Conservation (phyloP, 2,797 vertebrate genomes). For the Ataeniobius toweri region DNA sequence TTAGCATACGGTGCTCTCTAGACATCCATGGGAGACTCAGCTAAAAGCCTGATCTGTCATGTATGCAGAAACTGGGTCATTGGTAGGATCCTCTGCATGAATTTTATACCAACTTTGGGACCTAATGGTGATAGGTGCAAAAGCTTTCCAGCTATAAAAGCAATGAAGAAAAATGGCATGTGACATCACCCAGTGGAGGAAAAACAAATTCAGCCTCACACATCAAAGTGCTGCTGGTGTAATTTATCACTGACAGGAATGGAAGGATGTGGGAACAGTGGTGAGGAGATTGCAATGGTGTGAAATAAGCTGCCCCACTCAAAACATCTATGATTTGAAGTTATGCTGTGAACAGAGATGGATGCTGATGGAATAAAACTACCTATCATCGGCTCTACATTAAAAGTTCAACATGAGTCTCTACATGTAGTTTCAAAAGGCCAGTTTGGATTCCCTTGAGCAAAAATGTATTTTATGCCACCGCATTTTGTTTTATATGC, state of each 20-base stretch:
- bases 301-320: conserved; percentile 52
- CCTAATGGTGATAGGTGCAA: conserved; percentile 41
- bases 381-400: conserved; percentile 10
- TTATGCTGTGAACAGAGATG: conserved; percentile 2
- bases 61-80: conserved; percentile 41
- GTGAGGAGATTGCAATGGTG: conserved; percentile 30
- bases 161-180: conserved; percentile 61
- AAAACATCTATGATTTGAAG: conserved; percentile 47
- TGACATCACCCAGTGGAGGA: conserved; percentile 55
- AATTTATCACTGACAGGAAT: conserved; percentile 54
- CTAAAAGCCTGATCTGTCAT: conserved; percentile 59
- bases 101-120: conserved; percentile 41
- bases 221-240: conserved; percentile 53
- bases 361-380: conserved; percentile 33
- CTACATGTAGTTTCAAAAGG: not conserved
- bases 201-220: conserved; percentile 57
- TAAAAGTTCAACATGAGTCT: not conserved
- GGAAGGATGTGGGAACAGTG: conserved; percentile 13
- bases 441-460: not conserved
- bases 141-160: conserved; percentile 66
- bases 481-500: not conserved
- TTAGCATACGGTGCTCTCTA: conserved; percentile 23
- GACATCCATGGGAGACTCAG: conserved; percentile 54
- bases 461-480: not conserved
- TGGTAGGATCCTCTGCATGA: conserved; percentile 35